Percentiles rank a stretch among this genome's conserved stretches.
phyloP scores from a whole-genome alignment of 2,113 vertebrate species.

The Coptodon bakossiorum region DNA sequence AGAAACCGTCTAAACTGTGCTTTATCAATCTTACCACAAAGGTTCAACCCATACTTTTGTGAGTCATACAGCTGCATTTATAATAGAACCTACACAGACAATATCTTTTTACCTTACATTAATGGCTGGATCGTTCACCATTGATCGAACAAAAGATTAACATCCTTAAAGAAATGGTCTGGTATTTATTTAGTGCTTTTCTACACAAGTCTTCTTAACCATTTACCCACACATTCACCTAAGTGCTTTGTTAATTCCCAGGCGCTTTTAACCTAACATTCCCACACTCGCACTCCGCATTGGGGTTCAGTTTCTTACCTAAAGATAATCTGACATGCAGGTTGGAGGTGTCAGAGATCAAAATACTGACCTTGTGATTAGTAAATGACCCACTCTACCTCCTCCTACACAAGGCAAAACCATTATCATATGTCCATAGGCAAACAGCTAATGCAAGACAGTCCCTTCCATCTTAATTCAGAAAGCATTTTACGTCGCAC shows the following conservation, averaged over 20 bases:
- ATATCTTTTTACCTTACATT: not conserved
- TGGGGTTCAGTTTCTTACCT: not conserved
- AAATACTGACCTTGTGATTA: not conserved
- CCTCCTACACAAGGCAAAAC: not conserved
- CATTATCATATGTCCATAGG: not conserved
- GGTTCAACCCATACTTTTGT: not conserved
- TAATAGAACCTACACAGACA: not conserved
- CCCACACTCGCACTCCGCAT: not conserved
- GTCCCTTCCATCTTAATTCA: conserved; percentile 10
- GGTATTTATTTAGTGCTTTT: not conserved
- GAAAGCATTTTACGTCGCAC: not conserved
- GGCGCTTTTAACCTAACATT: not conserved
- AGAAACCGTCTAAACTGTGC: not conserved
- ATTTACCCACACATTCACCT: not conserved
- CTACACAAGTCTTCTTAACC: not conserved
- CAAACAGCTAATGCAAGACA: not conserved
- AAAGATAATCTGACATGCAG: not conserved
- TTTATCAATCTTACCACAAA: not conserved
- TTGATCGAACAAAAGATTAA: not conserved
- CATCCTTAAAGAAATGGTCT: not conserved
- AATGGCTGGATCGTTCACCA: not conserved
- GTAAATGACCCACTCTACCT: not conserved
- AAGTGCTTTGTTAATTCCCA: not conserved
- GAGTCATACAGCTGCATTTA: not conserved
- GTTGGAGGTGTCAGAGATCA: not conserved